These are phyloP conservation scores for Apodemia hepburni DNA, from an alignment of 2,888 invertebrate species.

Conservation along the genomic window DNA sequence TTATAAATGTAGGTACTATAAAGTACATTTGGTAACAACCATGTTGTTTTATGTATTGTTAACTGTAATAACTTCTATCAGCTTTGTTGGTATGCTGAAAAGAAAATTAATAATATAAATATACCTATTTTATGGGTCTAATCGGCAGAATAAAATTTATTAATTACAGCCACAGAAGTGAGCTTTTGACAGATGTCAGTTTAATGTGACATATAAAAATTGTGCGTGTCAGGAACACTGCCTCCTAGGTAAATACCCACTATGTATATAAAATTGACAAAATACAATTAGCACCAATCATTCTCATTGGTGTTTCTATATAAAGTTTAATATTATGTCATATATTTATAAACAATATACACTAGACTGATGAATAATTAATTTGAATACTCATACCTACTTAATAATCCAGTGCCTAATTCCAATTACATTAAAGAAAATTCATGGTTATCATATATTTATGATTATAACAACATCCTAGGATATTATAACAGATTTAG, in stretches of 20 bases:
- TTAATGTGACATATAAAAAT: background rate
- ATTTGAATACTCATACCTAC: conserved; percentile 6
- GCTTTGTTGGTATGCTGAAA: background rate
- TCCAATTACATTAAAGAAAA: background rate
- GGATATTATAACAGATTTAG: background rate
- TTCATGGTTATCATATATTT: background rate
- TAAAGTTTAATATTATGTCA: background rate
- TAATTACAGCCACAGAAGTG: too few species aligned
- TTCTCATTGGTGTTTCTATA: background rate
- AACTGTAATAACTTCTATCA: conserved; percentile 22
- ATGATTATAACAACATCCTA: background rate
- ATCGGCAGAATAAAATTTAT: too few species aligned
- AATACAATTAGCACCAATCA: background rate
- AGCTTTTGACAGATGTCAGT: too few species aligned
- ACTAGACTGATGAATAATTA: conserved; percentile 2
- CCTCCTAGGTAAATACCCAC: background rate
- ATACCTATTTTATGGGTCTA: too few species aligned
- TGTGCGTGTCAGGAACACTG: background rate
- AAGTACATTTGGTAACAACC: conserved; percentile 74
- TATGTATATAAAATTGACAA: background rate
- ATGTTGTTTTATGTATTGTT: conserved; percentile 56
- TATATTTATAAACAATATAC: background rate
- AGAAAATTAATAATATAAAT: background rate
- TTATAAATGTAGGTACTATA: conserved; percentile 61
- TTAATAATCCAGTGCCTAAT: conserved; percentile 7